Conservation (phyloP, 2,797 vertebrate species). For the Falco columbarius region DNA sequence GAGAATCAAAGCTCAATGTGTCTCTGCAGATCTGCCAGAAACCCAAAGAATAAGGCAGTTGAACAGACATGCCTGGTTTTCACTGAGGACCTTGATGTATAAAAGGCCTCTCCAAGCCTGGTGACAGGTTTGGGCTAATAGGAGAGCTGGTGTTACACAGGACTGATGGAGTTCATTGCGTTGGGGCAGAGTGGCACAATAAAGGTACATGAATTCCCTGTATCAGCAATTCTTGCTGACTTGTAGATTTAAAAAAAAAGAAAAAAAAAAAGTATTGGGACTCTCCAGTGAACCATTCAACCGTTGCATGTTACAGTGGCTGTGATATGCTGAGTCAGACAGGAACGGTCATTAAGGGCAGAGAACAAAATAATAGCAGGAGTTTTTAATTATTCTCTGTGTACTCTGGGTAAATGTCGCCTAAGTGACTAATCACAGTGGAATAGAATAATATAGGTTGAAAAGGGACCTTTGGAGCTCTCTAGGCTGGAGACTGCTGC, state of each 20-base stretch:
- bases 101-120: not conserved
- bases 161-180: too few relatives aligned
- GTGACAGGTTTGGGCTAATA: not conserved
- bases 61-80: not conserved
- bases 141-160: not conserved
- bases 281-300: not conserved
- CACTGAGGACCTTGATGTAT: not conserved
- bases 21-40: not conserved
- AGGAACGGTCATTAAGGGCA: not conserved
- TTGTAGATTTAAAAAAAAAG: not conserved
- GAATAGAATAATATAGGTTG: not conserved
- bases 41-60: not conserved
- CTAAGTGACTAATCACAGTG: not conserved
- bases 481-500: not conserved
- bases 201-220: not conserved
- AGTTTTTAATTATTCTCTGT: not conserved
- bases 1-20: not conserved
- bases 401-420: not conserved
- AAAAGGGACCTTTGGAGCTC: not conserved
- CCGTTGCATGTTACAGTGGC: not conserved
- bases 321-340: not conserved
- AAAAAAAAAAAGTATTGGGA: not conserved
- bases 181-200: not conserved
- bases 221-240: not conserved
- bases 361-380: not conserved